These are phyloP conservation scores for Manis crassicaudata DNA, from an alignment of 2,797 vertebrate genomes.

Conservation along the genomic window DNA sequence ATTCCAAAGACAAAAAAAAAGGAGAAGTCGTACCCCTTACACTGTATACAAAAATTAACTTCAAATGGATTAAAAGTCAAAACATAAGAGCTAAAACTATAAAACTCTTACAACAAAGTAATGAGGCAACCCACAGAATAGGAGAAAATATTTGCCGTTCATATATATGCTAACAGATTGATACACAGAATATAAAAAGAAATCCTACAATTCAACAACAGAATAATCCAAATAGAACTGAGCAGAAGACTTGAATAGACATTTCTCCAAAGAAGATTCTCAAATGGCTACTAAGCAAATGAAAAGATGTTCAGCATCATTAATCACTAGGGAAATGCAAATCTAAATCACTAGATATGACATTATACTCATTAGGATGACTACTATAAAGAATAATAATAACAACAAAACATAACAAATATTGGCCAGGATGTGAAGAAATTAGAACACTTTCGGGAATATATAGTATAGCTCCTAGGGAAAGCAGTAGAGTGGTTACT, in stretches of 20 bases:
- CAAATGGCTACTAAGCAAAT: neutral
- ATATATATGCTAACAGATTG: neutral
- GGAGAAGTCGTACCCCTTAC: neutral
- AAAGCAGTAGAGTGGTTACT: neutral
- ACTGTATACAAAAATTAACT: neutral
- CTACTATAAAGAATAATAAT: neutral
- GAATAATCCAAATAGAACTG: neutral
- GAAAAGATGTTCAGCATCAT: neutral
- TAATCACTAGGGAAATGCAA: neutral
- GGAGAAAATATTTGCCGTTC: neutral
- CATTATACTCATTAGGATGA: neutral
- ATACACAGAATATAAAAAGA: neutral
- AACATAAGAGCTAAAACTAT: neutral
- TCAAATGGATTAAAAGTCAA: neutral
- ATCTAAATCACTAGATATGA: neutral
- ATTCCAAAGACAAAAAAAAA: neutral
- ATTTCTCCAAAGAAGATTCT: neutral
- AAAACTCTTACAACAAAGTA: neutral
- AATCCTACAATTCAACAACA: neutral
- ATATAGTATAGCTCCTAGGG: neutral
- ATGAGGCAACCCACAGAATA: neutral
- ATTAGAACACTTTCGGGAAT: neutral
- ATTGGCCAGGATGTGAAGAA: neutral
- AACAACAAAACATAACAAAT: neutral
- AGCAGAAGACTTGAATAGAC: neutral